Evolutionary conservation across 2,888 invertebrate genomes (phyloP), one percentile per base, ranked within the genome.

Genomic region (Helobdella robusta): DNA sequence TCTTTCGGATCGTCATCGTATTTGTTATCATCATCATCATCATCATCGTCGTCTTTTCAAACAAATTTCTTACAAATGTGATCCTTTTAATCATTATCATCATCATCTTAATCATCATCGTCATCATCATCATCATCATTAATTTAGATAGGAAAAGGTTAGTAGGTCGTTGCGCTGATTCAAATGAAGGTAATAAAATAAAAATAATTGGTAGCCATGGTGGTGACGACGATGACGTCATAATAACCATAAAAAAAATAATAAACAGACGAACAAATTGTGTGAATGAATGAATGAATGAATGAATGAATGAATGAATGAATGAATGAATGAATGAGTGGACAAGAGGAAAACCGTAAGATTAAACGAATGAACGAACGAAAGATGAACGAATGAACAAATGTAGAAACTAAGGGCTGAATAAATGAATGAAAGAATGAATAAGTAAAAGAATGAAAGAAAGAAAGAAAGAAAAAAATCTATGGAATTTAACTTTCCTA

Each of bases 41-140:
- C 35, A 63, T 40, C 35, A 59, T 52, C 50, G 35, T 32, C 52
- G 44, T 60, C 60, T n/a, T n/a, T n/a, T n/a, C n/a, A n/a, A n/a
- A n/a, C n/a, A n/a, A n/a, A n/a, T n/a, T n/a, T n/a, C n/a, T n/a
- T n/a, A n/a, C n/a, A n/a, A n/a, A n/a, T n/a, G n/a, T n/a, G n/a
- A n/a, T n/a, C n/a, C n/a, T n/a, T n/a, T n/a, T n/a, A n/a, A n/a
- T n/a, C n/a, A n/a, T n/a, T n/a, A n/a, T n/a, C n/a, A n/a, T n/a
- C n/a, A n/a, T n/a, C n/a, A n/a, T n/a, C n/a, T n/a, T n/a, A n/a
- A n/a, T n/a, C n/a, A n/a, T n/a, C n/a, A n/a, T n/a, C n/a, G n/a
- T n/a, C n/a, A n/a, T n/a, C n/a, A n/a, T n/a, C n/a, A n/a, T n/a
- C n/a, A n/a, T n/a, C n/a, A n/a, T n/a, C n/a, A n/a, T n/a, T n/a